Evolutionary conservation across 2,113 vertebrate genomes (phyloP).

Genomic region (Alaudala cheleensis): DNA sequence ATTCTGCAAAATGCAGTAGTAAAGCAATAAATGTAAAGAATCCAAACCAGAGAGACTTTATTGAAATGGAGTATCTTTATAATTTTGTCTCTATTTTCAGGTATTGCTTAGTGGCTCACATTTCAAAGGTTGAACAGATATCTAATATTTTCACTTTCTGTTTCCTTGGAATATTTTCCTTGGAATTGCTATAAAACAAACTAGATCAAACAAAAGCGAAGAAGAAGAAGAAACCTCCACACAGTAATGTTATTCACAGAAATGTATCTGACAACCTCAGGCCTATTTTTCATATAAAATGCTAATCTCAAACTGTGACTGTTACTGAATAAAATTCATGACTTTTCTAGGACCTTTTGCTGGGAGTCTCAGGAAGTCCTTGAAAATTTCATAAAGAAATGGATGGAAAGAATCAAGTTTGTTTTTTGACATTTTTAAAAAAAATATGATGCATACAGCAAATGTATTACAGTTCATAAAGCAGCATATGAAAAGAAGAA

Average conservation of each 20-base stretch:
- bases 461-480: background rate
- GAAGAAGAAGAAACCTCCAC: background rate
- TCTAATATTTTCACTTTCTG: background rate
- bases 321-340: background rate
- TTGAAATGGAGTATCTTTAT: background rate
- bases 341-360: background rate
- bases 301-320: background rate
- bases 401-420: background rate
- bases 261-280: background rate
- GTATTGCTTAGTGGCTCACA: background rate
- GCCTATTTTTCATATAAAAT: background rate
- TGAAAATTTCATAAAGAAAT: background rate
- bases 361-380: background rate
- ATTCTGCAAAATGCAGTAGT: background rate
- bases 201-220: background rate
- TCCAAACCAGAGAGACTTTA: background rate
- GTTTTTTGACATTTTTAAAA: fast-evolving
- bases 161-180: background rate
- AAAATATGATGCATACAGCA: background rate
- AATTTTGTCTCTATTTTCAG: background rate
- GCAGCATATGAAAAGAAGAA: background rate
- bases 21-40: background rate
- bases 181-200: background rate
- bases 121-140: background rate
- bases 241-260: background rate